These are phyloP conservation scores for Anguilla obscura DNA, from an alignment of 2,797 vertebrate species.

Conservation along the genomic window DNA sequence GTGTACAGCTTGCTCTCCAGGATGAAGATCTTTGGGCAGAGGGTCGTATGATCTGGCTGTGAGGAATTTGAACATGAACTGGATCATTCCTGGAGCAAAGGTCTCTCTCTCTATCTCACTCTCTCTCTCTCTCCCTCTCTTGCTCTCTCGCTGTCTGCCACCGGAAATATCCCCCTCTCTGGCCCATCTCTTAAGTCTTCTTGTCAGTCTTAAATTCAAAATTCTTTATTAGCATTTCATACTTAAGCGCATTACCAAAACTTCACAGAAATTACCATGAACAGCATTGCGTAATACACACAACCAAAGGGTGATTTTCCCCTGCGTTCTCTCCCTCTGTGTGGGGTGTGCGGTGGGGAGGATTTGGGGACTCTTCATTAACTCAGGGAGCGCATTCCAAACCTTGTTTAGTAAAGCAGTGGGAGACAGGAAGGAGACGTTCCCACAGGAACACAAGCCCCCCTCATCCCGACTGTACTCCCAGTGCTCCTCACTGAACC, in stretches of 20 bases:
- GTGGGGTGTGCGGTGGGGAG: slow-evolving; percentile 31
- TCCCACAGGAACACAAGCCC: not conserved
- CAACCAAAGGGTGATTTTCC: not conserved
- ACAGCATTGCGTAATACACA: not conserved
- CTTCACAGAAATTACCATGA: not conserved
- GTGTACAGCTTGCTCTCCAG: slow-evolving; percentile 37
- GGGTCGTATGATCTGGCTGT: slow-evolving; percentile 59
- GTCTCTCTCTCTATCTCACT: slow-evolving; percentile 9
- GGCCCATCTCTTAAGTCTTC: slow-evolving; percentile 41
- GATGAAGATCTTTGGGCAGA: slow-evolving; percentile 53
- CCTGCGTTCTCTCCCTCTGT: slow-evolving; percentile 42
- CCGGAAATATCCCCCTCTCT: slow-evolving; percentile 12
- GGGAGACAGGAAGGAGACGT: slow-evolving; percentile 40
- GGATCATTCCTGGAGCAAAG: slow-evolving; percentile 60
- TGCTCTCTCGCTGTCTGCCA: not conserved
- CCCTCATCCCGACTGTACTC: not conserved
- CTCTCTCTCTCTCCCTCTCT: slow-evolving; percentile 23
- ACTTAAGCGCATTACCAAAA: not conserved
- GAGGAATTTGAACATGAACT: slow-evolving; percentile 69
- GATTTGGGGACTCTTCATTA: slow-evolving; percentile 75
- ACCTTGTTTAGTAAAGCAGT: slow-evolving; percentile 78
- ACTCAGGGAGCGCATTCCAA: slow-evolving; percentile 78
- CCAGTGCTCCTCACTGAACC: not conserved
- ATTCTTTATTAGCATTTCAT: not conserved
- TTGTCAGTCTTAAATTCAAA: not conserved